phyloP scores from a whole-genome alignment of 2,888 invertebrate genomes.

The Anoncus sp. region DNA sequence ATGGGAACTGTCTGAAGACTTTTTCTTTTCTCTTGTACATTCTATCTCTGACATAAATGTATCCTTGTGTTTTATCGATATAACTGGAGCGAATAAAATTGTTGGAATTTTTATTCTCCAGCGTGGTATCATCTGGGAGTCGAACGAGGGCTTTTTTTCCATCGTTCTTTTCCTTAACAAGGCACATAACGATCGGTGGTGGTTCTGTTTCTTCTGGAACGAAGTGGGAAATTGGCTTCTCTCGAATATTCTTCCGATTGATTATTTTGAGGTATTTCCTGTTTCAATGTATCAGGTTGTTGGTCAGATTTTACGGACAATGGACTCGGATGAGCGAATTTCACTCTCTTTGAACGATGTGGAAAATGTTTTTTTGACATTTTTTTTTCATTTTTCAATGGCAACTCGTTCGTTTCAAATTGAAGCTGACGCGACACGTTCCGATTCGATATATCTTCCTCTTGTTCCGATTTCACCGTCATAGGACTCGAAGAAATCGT shows the following conservation, averaged over 20 bases:
- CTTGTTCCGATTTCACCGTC: not conserved
- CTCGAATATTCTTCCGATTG: not conserved
- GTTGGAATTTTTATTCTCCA: not conserved
- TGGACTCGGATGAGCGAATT: not conserved
- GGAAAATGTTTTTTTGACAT: too few species aligned
- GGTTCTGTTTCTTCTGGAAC: conserved; percentile 16
- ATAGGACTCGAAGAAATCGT: not conserved
- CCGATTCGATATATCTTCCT: not conserved
- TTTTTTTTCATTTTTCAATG: too few species aligned
- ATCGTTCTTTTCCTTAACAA: not conserved
- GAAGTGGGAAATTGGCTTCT: not conserved
- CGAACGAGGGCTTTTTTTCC: not conserved
- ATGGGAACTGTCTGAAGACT: not conserved
- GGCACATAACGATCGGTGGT: conserved; percentile 34
- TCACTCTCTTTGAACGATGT: too few species aligned
- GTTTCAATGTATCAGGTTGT: too few species aligned
- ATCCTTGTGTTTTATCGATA: conserved; percentile 19
- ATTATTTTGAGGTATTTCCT: too few species aligned
- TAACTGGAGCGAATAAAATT: conserved; percentile 37
- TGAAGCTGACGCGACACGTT: too few species aligned
- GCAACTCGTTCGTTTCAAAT: not conserved
- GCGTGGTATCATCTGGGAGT: too few species aligned
- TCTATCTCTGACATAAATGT: conserved; percentile 11
- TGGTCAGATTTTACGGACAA: too few species aligned
- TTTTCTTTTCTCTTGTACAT: not conserved